These are phyloP conservation scores for Philaethria dido DNA, from an alignment of 2,888 invertebrate species.

Conservation along the genomic window DNA sequence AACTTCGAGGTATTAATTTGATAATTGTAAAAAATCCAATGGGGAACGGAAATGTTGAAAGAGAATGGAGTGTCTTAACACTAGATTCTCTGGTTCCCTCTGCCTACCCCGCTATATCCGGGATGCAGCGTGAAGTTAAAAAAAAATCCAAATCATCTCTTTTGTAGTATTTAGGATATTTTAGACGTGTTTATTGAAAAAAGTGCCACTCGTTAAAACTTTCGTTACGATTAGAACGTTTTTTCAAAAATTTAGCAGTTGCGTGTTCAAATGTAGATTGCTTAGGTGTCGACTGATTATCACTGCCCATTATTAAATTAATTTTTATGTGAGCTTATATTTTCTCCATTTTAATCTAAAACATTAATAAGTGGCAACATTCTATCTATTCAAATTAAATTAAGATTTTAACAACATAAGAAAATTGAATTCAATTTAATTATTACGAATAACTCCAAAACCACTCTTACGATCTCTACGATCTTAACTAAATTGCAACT, in stretches of 20 bases:
- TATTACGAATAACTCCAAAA: no score
- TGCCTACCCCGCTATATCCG: no score
- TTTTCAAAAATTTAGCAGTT: slow-evolving; percentile 9
- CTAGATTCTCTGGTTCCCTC: no score
- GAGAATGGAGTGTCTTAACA: no score
- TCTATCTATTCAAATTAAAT: slow-evolving; percentile 9
- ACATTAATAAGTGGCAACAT: slow-evolving; percentile 12
- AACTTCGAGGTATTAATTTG: no score
- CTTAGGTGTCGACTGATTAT: slow-evolving; percentile 29
- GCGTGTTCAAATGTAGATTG: slow-evolving; percentile 15
- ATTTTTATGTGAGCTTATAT: slow-evolving; percentile 9
- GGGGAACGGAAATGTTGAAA: no score
- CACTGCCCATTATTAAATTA: slow-evolving; percentile 26
- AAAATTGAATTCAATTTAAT: no score
- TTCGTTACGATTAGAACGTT: slow-evolving; percentile 5
- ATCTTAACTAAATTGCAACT: no score
- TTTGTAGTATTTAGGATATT: slow-evolving; percentile 14
- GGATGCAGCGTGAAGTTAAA: no score
- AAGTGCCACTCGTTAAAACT: slow-evolving; percentile 28
- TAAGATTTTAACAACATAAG: no score
- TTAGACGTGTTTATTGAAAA: slow-evolving; percentile 28
- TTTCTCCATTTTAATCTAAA: slow-evolving; percentile 2
- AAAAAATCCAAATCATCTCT: background rate
- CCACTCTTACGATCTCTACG: no score
- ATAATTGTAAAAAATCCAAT: no score